These are phyloP conservation scores for Drosophila kuntzei DNA, from an alignment of 2,888 invertebrate genomes.

Conservation along the genomic window DNA sequence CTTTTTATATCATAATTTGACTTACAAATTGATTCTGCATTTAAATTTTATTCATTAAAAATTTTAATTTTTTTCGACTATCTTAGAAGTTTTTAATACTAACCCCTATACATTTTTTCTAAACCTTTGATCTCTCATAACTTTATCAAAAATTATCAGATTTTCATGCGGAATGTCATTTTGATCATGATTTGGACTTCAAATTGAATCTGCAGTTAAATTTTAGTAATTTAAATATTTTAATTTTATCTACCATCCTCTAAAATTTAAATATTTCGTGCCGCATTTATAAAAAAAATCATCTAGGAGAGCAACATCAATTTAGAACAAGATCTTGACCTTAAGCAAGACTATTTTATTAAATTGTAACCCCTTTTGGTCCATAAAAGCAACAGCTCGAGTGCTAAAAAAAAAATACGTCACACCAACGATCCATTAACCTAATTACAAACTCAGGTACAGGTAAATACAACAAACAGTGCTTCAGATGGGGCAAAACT, in stretches of 20 bases:
- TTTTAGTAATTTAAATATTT: too few species aligned
- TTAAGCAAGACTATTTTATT: slow-evolving; percentile 5
- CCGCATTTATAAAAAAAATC: not conserved
- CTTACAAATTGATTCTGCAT: not conserved
- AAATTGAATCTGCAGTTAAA: too few species aligned
- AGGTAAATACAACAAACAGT: slow-evolving; percentile 52
- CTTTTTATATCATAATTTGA: not conserved
- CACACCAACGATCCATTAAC: slow-evolving; percentile 70
- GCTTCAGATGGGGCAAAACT: slow-evolving; percentile 24
- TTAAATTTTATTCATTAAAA: not conserved
- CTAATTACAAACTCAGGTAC: slow-evolving; percentile 66
- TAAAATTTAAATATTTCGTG: too few species aligned
- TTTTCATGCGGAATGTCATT: too few species aligned
- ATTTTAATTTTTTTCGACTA: too few species aligned
- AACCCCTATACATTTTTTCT: too few species aligned
- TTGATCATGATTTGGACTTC: too few species aligned
- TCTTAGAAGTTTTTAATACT: too few species aligned
- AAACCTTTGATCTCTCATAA: too few species aligned
- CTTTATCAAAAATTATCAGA: too few species aligned
- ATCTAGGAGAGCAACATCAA: not conserved
- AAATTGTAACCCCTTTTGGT: slow-evolving; percentile 25
- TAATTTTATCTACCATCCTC: too few species aligned
- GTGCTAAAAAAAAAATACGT: slow-evolving; percentile 36
- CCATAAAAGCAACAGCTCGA: slow-evolving; percentile 19
- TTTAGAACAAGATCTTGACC: slow-evolving; percentile 14